A percentile compares a stretch with the other conserved stretches of the same genome.
These are phyloP conservation scores for Anguilla obscura DNA, from an alignment of 2,797 vertebrate species.

Conservation along the genomic window DNA sequence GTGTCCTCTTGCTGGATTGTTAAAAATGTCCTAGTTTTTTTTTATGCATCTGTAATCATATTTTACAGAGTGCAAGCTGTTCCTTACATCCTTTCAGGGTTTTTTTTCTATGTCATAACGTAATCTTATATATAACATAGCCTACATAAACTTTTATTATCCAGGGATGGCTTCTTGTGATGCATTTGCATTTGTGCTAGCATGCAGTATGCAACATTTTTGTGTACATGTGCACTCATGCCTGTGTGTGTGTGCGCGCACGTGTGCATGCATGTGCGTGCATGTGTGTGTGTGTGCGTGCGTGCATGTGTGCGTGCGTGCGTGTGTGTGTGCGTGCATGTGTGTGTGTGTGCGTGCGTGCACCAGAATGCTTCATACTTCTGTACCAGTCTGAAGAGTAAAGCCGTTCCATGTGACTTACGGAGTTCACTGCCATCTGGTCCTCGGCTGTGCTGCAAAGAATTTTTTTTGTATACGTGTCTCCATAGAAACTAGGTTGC, in stretches of 20 bases:
- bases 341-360: slow-evolving; percentile 18
- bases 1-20: slow-evolving; percentile 12
- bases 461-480: slow-evolving; percentile 82
- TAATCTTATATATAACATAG: neutral
- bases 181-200: slow-evolving; percentile 12
- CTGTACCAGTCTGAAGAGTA: slow-evolving; percentile 48
- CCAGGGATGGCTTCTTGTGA: neutral
- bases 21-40: neutral
- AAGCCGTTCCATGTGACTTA: slow-evolving; percentile 65
- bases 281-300: neutral
- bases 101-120: neutral
- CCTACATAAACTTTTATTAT: neutral
- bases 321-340: slow-evolving; percentile 30
- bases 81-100: neutral
- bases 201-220: slow-evolving; percentile 21
- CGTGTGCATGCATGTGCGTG: slow-evolving; percentile 21
- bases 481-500: slow-evolving; percentile 81
- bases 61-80: neutral
- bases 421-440: slow-evolving; percentile 80
- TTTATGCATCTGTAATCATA: neutral
- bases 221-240: slow-evolving; percentile 22
- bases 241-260: slow-evolving; percentile 16
- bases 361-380: neutral
- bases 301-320: slow-evolving; percentile 24
- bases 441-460: slow-evolving; percentile 77